Conservation (phyloP, 1,140 invertebrate species). For the Diachasma alloeum region DNA sequence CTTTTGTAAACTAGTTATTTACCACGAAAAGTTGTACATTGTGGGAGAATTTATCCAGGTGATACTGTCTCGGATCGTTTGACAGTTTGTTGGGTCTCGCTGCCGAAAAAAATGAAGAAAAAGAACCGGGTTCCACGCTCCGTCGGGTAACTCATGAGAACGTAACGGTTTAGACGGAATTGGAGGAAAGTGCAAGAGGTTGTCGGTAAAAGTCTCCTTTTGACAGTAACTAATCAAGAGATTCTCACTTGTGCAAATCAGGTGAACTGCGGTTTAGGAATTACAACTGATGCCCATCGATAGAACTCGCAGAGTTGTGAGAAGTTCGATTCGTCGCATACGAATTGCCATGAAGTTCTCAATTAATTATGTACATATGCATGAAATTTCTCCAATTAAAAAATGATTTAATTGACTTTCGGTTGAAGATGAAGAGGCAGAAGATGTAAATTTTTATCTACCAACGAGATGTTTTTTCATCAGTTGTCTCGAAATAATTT, state of each 20-base stretch:
- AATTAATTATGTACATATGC: conserved; percentile 6
- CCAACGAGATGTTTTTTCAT: no score
- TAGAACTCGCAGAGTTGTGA: background rate
- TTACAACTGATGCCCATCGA: no score
- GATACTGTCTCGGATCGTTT: conserved; percentile 39
- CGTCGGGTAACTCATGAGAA: conserved; percentile 30
- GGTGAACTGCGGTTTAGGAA: no score
- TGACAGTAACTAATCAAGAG: conserved; percentile 6
- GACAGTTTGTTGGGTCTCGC: background rate
- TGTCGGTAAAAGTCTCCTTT: conserved; percentile 28
- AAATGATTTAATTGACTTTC: background rate
- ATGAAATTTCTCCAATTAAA: conserved; percentile 1
- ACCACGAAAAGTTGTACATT: background rate
- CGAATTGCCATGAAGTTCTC: background rate
- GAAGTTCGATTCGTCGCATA: no score
- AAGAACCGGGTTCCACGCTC: conserved; percentile 33
- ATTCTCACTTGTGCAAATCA: background rate
- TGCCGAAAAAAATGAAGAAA: conserved; percentile 17
- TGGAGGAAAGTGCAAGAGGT: conserved; percentile 29
- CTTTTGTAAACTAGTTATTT: background rate
- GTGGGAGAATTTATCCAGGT: background rate
- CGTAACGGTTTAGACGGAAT: conserved; percentile 33
- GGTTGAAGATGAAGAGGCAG: background rate
- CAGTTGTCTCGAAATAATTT: no score
- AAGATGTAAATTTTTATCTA: background rate